Percentiles rank a stretch among this genome's conserved stretches.
phyloP scores from a whole-genome alignment of 92 coral and sea anemone species.

The Ricordea florida region DNA sequence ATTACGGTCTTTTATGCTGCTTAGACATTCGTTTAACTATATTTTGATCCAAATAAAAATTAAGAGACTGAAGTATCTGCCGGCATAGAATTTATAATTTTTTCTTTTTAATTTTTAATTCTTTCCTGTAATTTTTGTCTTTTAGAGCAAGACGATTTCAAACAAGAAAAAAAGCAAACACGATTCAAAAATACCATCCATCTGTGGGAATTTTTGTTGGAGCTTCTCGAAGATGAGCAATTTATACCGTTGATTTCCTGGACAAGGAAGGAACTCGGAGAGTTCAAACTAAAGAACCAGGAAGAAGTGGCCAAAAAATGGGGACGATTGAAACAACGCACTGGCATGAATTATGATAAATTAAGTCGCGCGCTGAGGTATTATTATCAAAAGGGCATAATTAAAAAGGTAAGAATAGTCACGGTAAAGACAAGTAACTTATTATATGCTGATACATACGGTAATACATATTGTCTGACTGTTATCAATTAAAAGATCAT shows the following conservation, averaged over 20 bases:
- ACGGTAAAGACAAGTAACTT: too few relatives aligned
- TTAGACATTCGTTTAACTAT: too few relatives aligned
- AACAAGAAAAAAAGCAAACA: slow-evolving; percentile 27
- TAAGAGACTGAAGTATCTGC: too few relatives aligned
- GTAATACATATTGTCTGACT: too few relatives aligned
- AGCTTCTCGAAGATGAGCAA: slow-evolving; percentile 79
- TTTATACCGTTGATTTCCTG: slow-evolving; percentile 77
- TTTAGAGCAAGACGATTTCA: neutral
- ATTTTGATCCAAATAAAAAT: too few relatives aligned
- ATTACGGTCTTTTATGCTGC: too few relatives aligned
- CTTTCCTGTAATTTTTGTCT: neutral
- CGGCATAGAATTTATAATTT: neutral
- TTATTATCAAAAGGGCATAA: slow-evolving; percentile 87
- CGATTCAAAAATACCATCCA: slow-evolving; percentile 87
- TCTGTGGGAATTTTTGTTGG: slow-evolving; percentile 93
- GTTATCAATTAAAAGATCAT: too few relatives aligned
- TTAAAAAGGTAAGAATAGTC: slow-evolving; percentile 71
- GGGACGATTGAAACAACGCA: slow-evolving; percentile 86
- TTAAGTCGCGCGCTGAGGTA: slow-evolving; percentile 89
- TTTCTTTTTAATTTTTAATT: neutral
- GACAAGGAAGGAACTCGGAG: slow-evolving; percentile 83
- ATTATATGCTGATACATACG: too few relatives aligned
- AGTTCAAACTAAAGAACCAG: slow-evolving; percentile 83
- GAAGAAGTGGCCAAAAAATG: slow-evolving; percentile 91
- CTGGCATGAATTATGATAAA: slow-evolving; percentile 92